Evolutionary conservation across 2,888 invertebrate species (phyloP).

Genomic region (Sinodicranocentrus sp.): DNA sequence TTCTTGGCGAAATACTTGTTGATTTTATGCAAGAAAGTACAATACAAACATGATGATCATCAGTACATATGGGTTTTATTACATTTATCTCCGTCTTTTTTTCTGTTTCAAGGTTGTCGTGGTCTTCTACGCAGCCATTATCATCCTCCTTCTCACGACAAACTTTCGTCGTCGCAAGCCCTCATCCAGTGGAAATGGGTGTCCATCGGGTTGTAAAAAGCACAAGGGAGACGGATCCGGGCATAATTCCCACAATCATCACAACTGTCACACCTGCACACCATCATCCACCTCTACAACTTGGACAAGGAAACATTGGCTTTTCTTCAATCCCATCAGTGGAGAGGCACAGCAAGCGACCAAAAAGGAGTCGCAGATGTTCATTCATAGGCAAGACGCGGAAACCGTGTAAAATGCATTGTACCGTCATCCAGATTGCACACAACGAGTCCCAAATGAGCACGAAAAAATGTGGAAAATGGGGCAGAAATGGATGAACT

Average conservation of each 20-base stretch:
- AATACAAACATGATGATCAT: background rate
- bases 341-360: conserved; percentile 76
- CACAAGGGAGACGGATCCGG: conserved; percentile 34
- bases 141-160: conserved; percentile 78
- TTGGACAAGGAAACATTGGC: conserved; percentile 75
- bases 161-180: conserved; percentile 77
- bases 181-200: conserved; percentile 52
- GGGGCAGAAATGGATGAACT: too few species aligned
- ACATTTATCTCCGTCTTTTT: background rate
- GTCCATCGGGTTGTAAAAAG: conserved; percentile 58
- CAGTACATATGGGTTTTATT: background rate
- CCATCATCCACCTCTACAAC: conserved; percentile 42
- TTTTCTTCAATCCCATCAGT: conserved; percentile 76
- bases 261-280: conserved; percentile 61
- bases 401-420: conserved; percentile 72
- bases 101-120: conserved; percentile 77
- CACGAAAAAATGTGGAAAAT: too few species aligned
- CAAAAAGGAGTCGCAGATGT: conserved; percentile 76
- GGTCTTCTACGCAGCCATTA: conserved; percentile 78
- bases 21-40: background rate
- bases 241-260: conserved; percentile 37
- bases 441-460: too few species aligned
- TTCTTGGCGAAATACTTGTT: conserved; percentile 25
- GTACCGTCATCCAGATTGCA: too few species aligned
- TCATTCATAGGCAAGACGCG: conserved; percentile 75